Percentiles rank a stretch among this genome's conserved stretches.
phyloP scores from a whole-genome alignment of 2,888 invertebrate species.

The Eupithecia inturbata region DNA sequence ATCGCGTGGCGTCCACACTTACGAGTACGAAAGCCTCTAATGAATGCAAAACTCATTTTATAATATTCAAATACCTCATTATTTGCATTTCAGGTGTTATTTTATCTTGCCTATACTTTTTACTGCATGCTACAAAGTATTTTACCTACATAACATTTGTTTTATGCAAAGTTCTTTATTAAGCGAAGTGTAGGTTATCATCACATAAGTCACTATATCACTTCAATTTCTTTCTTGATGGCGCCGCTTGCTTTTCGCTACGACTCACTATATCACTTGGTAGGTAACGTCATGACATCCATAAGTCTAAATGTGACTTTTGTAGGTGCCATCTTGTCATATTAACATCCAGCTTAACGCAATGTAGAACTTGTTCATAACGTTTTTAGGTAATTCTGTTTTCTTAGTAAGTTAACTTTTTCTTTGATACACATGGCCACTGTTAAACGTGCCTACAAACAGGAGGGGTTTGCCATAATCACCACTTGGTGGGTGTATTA shows the following conservation, averaged over 20 bases:
- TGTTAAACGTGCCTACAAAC: too few relatives aligned
- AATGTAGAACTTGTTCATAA: neutral
- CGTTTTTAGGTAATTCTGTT: too few relatives aligned
- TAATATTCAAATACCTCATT: constrained; percentile 22
- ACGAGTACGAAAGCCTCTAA: neutral
- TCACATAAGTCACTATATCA: neutral
- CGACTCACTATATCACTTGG: too few relatives aligned
- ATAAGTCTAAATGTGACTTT: neutral
- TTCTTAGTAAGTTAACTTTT: too few relatives aligned
- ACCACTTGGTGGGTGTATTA: too few relatives aligned
- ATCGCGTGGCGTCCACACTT: constrained; percentile 26
- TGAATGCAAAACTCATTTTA: constrained; percentile 27
- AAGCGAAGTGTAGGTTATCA: neutral
- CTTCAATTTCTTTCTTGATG: too few relatives aligned
- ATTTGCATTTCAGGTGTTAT: constrained; percentile 15
- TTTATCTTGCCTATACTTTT: constrained; percentile 39
- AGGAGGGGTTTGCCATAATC: too few relatives aligned
- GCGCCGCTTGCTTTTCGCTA: too few relatives aligned
- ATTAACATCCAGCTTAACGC: neutral
- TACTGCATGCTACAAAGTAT: neutral
- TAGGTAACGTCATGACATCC: neutral
- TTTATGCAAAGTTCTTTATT: neutral
- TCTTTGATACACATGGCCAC: too few relatives aligned
- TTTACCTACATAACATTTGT: neutral
- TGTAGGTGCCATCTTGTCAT: neutral